Evolutionary conservation across 2,113 vertebrate genomes (phyloP).

Genomic region (Phrynosoma platyrhinos): DNA sequence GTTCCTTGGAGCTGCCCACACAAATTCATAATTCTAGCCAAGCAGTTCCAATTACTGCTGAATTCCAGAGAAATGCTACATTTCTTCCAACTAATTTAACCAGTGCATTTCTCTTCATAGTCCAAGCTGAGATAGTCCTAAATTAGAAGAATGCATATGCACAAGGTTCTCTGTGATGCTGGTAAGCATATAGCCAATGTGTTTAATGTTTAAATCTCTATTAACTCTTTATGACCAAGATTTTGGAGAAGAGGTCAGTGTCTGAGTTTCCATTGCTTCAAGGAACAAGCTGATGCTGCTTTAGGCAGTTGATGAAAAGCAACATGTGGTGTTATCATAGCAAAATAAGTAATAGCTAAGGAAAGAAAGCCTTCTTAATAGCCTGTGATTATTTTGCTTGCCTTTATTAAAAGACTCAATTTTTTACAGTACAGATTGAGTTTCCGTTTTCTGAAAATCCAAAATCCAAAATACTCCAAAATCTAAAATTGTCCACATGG

Average conservation of each 20-base stretch:
- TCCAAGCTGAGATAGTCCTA: not conserved
- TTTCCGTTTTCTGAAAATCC: too few species aligned
- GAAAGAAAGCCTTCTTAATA: slow-evolving; percentile 45
- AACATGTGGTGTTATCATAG: not conserved
- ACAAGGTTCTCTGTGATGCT: not conserved
- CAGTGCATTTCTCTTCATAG: slow-evolving; percentile 24
- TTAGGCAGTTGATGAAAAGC: slow-evolving; percentile 24
- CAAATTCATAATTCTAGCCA: not conserved
- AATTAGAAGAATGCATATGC: slow-evolving; percentile 2
- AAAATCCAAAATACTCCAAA: too few species aligned
- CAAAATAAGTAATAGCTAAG: not conserved
- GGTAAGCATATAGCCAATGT: slow-evolving; percentile 16
- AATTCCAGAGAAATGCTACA: slow-evolving; percentile 41
- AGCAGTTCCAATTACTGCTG: not conserved
- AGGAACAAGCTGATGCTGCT: slow-evolving; percentile 47
- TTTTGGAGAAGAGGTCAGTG: slow-evolving; percentile 54
- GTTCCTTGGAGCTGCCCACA: slow-evolving; percentile 44
- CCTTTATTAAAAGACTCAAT: slow-evolving; percentile 9
- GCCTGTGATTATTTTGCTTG: not conserved
- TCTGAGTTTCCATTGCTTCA: slow-evolving; percentile 54
- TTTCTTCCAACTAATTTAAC: slow-evolving; percentile 37
- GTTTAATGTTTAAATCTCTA: slow-evolving; percentile 43
- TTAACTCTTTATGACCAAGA: slow-evolving; percentile 30
- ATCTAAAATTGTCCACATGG: too few species aligned
- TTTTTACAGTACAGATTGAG: not conserved